A percentile compares a stretch with the other conserved stretches of the same genome.
These are phyloP conservation scores for Epistrophella euchroma DNA, from an alignment of 2,888 invertebrate species.

Conservation along the genomic window DNA sequence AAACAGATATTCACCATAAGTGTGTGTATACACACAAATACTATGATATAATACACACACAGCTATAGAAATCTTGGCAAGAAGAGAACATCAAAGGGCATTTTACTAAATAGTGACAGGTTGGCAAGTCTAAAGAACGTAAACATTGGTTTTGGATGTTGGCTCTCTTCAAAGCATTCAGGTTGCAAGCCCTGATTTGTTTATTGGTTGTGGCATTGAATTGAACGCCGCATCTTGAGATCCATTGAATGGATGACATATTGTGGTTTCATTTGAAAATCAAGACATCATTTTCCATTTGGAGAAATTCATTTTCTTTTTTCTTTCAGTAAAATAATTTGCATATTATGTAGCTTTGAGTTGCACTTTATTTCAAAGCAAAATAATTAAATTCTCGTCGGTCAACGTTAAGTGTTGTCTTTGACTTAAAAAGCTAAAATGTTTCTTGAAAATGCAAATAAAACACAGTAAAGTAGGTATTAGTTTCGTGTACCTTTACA, in stretches of 20 bases:
- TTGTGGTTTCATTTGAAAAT: constrained; percentile 10
- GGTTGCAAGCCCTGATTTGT: constrained; percentile 24
- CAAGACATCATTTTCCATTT: constrained; percentile 16
- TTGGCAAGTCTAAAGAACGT: constrained; percentile 24
- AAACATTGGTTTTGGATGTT: constrained; percentile 32
- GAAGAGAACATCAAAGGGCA: constrained; percentile 35
- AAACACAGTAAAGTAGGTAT: no score
- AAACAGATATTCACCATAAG: constrained; percentile 18
- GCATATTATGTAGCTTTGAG: not conserved
- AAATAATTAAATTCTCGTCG: no score
- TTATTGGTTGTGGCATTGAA: constrained; percentile 23
- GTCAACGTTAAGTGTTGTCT: no score
- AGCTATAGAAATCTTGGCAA: constrained; percentile 2
- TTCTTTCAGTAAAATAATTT: not conserved
- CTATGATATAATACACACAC: not conserved
- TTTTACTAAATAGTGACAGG: constrained; percentile 23
- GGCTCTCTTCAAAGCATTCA: constrained; percentile 28
- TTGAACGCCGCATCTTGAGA: constrained; percentile 9
- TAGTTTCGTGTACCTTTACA: no score
- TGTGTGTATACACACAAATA: not conserved
- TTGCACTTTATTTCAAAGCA: not conserved
- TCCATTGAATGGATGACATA: not conserved
- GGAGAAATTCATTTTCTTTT: not conserved
- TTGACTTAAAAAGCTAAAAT: no score
- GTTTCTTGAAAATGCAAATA: no score